Conservation (phyloP, 2,888 invertebrate genomes). For the Gymnoscelis rufifasciata region DNA sequence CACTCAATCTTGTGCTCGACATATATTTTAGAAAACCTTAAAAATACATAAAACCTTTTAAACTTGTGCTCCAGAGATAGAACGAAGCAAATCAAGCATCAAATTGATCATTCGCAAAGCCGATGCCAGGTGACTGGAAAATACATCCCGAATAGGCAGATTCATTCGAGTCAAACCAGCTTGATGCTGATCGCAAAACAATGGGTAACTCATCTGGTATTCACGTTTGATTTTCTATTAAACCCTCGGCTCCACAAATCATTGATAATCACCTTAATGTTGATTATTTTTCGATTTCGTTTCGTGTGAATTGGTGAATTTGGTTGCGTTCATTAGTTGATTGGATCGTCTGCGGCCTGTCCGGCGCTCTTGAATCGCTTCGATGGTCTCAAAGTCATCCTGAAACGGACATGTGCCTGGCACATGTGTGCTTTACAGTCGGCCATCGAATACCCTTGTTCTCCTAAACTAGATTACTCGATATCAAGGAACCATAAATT, state of each 20-base stretch:
- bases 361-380: constrained; percentile 33
- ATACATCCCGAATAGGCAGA: constrained; percentile 25
- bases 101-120: constrained; percentile 28
- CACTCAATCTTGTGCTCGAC: neutral
- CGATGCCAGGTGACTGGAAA: constrained; percentile 22
- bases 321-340: constrained; percentile 29
- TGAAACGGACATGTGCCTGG: constrained; percentile 49
- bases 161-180: constrained; percentile 28
- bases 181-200: constrained; percentile 28
- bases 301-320: constrained; percentile 16
- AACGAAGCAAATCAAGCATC: constrained; percentile 21
- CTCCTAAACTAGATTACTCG: constrained; percentile 26
- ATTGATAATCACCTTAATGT: neutral
- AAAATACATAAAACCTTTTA: constrained; percentile 5
- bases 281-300: constrained; percentile 6
- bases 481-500: constrained; percentile 5
- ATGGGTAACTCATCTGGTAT: constrained; percentile 25
- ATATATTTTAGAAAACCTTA: constrained; percentile 1
- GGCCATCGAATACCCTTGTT: constrained; percentile 37
- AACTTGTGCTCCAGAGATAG: constrained; percentile 26
- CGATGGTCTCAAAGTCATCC: constrained; percentile 41
- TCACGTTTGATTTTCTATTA: constrained; percentile 23
- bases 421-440: constrained; percentile 46
- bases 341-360: constrained; percentile 29
- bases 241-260: constrained; percentile 2